These are phyloP conservation scores for Acomys russatus DNA, from an alignment of 2,797 vertebrate genomes.

Conservation along the genomic window DNA sequence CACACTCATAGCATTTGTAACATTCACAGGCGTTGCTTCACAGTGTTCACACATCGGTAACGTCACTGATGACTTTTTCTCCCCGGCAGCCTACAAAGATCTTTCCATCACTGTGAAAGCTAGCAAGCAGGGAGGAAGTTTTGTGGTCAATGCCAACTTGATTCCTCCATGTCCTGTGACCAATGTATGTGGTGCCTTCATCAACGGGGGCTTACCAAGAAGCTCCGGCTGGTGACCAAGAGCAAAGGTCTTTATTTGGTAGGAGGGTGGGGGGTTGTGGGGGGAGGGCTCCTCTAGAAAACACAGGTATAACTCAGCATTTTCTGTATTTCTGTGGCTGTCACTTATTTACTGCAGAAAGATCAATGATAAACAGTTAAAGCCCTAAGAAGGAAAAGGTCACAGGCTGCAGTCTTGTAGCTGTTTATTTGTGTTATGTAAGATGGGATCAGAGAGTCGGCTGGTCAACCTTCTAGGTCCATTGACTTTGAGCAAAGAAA, in stretches of 20 bases:
- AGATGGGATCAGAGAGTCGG: background rate
- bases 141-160: background rate
- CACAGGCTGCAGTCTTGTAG: background rate
- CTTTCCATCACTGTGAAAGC: background rate
- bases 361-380: background rate
- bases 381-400: background rate
- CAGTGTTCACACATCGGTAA: background rate
- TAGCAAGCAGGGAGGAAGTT: background rate
- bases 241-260: background rate
- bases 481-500: slow-evolving; percentile 68
- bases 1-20: too few species aligned
- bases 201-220: background rate
- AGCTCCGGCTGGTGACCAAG: background rate
- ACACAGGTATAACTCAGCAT: background rate
- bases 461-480: slow-evolving; percentile 36
- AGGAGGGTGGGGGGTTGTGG: too few species aligned
- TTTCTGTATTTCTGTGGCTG: background rate
- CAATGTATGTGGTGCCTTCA: background rate
- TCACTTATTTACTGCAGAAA: background rate
- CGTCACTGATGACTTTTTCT: background rate
- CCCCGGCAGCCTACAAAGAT: background rate
- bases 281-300: background rate
- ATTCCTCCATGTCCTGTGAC: background rate
- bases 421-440: background rate
- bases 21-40: background rate